These are phyloP conservation scores for Pseudococcus longispinus DNA, from an alignment of 2,888 invertebrate genomes.

Conservation along the genomic window DNA sequence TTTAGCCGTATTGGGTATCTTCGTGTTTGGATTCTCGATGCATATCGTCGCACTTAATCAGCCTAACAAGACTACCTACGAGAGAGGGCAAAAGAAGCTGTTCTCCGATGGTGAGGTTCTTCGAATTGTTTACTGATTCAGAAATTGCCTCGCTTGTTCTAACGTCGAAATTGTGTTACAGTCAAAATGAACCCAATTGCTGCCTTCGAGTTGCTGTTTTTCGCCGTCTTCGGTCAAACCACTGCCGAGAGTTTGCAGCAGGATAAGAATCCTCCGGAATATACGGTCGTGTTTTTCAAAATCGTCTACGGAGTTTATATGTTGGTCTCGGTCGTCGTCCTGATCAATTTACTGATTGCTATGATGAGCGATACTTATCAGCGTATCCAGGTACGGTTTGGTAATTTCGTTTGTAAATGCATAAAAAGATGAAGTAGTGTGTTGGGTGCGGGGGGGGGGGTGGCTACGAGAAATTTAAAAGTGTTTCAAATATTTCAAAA, in stretches of 20 bases:
- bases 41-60: conserved; percentile 95
- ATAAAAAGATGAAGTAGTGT: neutral
- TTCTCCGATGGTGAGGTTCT: conserved; percentile 58
- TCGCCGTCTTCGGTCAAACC: conserved; percentile 96
- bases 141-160: neutral
- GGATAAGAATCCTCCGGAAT: conserved; percentile 67
- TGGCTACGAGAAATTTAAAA: neutral
- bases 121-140: neutral
- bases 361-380: conserved; percentile 99
- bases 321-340: conserved; percentile 98
- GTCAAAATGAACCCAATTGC: conserved; percentile 89
- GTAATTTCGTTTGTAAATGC: neutral
- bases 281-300: conserved; percentile 88
- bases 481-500: no score
- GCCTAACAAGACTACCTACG: conserved; percentile 64
- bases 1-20: conserved; percentile 95
- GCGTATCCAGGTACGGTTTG: conserved; percentile 83
- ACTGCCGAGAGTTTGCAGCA: conserved; percentile 80
- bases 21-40: conserved; percentile 98
- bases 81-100: neutral
- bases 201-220: conserved; percentile 98
- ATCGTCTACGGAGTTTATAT: conserved; percentile 92
- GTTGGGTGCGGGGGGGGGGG: neutral
- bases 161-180: conserved; percentile 66
- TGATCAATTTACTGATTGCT: conserved; percentile 99